Evolutionary conservation across 1,140 invertebrate genomes (phyloP).

Genomic region (Globodera rostochiensis): DNA sequence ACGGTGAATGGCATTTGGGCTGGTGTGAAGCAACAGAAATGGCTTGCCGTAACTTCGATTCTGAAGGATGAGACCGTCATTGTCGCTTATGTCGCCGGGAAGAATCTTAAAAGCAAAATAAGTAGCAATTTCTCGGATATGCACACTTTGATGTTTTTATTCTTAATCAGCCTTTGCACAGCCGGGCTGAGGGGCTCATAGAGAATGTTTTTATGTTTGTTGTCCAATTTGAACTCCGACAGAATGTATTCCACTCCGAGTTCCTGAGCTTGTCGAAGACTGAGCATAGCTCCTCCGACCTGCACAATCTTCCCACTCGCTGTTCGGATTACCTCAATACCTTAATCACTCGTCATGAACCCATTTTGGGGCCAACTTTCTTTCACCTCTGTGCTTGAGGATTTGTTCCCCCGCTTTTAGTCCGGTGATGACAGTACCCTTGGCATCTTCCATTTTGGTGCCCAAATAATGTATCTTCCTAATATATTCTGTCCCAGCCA

Average conservation of each 20-base stretch:
- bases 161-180: conserved; percentile 56
- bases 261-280: conserved; percentile 54
- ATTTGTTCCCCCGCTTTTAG: conserved; percentile 47
- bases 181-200: conserved; percentile 60
- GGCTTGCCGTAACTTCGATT: conserved; percentile 57
- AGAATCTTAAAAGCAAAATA: conserved; percentile 52
- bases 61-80: conserved; percentile 59
- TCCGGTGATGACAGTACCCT: conserved; percentile 61
- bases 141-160: conserved; percentile 61
- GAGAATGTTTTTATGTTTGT: conserved; percentile 60
- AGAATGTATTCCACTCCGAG: conserved; percentile 60
- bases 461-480: conserved; percentile 63
- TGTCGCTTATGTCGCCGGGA: conserved; percentile 63
- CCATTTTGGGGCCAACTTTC: background rate
- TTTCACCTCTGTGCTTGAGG: conserved; percentile 35
- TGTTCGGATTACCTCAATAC: conserved; percentile 63
- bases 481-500: conserved; percentile 64
- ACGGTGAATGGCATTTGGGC: conserved; percentile 60
- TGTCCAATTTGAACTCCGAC: conserved; percentile 55
- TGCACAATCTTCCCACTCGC: conserved; percentile 62
- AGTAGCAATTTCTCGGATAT: conserved; percentile 21
- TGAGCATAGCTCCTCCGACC: conserved; percentile 62
- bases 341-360: conserved; percentile 19
- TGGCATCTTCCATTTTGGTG: conserved; percentile 66
- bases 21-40: conserved; percentile 46